A percentile compares a stretch with the other conserved stretches of the same genome.
phyloP scores from a whole-genome alignment of 2,113 vertebrate species.

The Odontophorus gujanensis region DNA sequence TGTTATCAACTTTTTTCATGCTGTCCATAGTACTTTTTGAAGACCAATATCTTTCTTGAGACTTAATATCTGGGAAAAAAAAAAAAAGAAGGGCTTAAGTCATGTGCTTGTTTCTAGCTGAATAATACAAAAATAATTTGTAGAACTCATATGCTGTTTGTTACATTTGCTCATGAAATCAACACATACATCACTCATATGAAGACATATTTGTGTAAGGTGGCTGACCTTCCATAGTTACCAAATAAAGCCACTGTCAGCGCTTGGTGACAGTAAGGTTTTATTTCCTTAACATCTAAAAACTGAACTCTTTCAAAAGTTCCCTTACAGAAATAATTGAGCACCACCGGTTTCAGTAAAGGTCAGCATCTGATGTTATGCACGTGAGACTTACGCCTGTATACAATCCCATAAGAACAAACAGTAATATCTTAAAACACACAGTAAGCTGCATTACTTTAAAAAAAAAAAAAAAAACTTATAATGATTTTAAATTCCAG shows the following conservation, averaged over 20 bases:
- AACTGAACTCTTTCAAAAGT: not conserved
- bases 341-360: not conserved
- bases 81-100: slow-evolving; percentile 40
- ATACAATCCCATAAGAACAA: not conserved
- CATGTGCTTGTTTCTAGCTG: not conserved
- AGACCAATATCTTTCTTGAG: not conserved
- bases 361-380: not conserved
- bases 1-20: slow-evolving; percentile 39
- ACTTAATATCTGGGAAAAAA: slow-evolving; percentile 60
- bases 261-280: not conserved
- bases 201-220: not conserved
- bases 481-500: not conserved
- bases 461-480: not conserved
- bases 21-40: slow-evolving; percentile 56
- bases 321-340: not conserved
- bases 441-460: not conserved
- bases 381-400: not conserved
- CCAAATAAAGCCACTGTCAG: not conserved
- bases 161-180: not conserved
- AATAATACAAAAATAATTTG: not conserved
- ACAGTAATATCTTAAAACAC: not conserved
- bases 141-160: not conserved
- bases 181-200: not conserved
- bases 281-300: not conserved
- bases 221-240: not conserved